Conservation (phyloP, 1,140 invertebrate species). For the Thereuonema tuberculata region DNA sequence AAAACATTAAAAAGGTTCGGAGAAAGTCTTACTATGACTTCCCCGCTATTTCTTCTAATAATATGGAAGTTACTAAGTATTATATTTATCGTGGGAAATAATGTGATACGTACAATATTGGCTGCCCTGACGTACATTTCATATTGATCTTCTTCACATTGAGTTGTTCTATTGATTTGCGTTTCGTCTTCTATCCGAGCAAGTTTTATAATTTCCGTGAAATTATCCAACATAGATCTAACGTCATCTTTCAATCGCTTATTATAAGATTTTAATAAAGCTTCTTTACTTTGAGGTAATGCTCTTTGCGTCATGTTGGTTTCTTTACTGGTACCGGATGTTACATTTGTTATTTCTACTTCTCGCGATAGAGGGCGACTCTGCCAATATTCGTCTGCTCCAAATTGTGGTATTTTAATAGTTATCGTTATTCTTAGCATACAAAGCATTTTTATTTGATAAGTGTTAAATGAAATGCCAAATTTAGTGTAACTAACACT, state of each 20-base stretch:
- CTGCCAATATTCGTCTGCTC: not conserved
- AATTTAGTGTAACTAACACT: too few relatives aligned
- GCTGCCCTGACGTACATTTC: constrained; percentile 93
- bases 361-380: not conserved
- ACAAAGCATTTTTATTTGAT: too few relatives aligned
- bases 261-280: constrained; percentile 80
- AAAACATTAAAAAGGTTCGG: too few relatives aligned
- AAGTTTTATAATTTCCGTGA: constrained; percentile 83
- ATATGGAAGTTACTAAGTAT: too few relatives aligned
- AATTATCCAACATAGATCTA: constrained; percentile 93
- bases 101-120: constrained; percentile 59
- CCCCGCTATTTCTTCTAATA: too few relatives aligned
- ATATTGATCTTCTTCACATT: constrained; percentile 86
- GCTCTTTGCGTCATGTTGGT: constrained; percentile 38
- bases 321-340: constrained; percentile 12
- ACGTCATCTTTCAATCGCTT: constrained; percentile 87
- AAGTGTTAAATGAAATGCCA: too few relatives aligned
- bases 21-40: too few relatives aligned
- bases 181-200: constrained; percentile 85
- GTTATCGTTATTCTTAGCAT: not conserved
- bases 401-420: not conserved
- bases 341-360: not conserved
- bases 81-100: too few relatives aligned
- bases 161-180: constrained; percentile 70
- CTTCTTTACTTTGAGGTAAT: constrained; percentile 83